phyloP scores from a whole-genome alignment of 2,888 invertebrate species.

The Tolmerus cingulatus region DNA sequence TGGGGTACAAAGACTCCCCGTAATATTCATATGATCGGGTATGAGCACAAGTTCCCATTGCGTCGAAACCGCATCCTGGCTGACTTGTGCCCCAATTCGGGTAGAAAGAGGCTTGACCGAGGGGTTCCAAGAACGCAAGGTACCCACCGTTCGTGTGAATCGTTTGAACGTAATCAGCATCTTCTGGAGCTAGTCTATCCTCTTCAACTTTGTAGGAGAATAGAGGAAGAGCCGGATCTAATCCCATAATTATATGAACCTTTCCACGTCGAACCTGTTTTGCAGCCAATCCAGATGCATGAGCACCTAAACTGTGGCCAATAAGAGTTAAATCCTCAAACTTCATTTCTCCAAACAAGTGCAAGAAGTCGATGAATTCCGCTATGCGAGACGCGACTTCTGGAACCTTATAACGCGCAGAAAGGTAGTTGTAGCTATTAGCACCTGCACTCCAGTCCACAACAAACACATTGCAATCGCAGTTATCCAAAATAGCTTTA shows the following conservation, averaged over 20 bases:
- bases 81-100: constrained; percentile 67
- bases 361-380: constrained; percentile 59
- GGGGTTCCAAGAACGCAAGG: not conserved
- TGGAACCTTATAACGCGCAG: constrained; percentile 64
- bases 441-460: constrained; percentile 68
- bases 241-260: constrained; percentile 65
- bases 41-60: constrained; percentile 7
- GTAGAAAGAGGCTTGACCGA: constrained; percentile 63
- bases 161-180: constrained; percentile 59
- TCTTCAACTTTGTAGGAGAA: constrained; percentile 52
- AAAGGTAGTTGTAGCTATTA: constrained; percentile 66
- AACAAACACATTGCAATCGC: constrained; percentile 68
- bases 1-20: constrained; percentile 49
- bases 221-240: constrained; percentile 54
- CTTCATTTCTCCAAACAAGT: constrained; percentile 63
- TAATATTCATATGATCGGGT: constrained; percentile 57
- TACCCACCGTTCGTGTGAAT: constrained; percentile 59
- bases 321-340: constrained; percentile 65
- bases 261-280: constrained; percentile 67
- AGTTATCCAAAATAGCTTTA: constrained; percentile 66
- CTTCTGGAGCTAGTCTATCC: constrained; percentile 54
- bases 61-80: constrained; percentile 63
- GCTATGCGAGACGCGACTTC: constrained; percentile 52
- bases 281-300: constrained; percentile 68
- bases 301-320: constrained; percentile 69